phyloP scores from a whole-genome alignment of 1,140 invertebrate species.

The Leptinotarsa lineolata region DNA sequence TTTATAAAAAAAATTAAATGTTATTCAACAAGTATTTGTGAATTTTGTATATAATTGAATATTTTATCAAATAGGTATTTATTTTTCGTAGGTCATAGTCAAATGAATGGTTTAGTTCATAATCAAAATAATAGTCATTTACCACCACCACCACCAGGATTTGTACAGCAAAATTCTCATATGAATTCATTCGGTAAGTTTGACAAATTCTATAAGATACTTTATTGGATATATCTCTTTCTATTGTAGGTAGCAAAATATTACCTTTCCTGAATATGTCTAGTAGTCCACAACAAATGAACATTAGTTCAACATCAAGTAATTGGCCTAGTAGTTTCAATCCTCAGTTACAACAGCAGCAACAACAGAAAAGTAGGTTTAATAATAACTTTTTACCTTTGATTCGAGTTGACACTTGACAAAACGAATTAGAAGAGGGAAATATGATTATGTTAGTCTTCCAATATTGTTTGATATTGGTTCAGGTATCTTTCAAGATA shows the following conservation, averaged over 20 bases:
- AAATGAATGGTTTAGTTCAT: conserved; percentile 52
- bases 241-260: conserved; percentile 55
- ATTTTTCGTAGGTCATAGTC: conserved; percentile 40
- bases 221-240: conserved; percentile 28
- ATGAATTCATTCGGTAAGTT: conserved; percentile 57
- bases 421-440: no score
- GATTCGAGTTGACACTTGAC: no score
- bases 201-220: background rate
- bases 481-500: no score
- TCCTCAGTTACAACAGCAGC: conserved; percentile 40
- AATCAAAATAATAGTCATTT: conserved; percentile 47
- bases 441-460: no score
- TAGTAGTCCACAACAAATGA: conserved; percentile 54
- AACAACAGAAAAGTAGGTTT: conserved; percentile 52
- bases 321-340: conserved; percentile 54
- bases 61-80: conserved; percentile 11
- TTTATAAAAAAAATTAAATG: background rate
- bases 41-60: background rate
- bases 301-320: conserved; percentile 42
- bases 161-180: conserved; percentile 54
- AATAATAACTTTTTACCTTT: background rate
- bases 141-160: conserved; percentile 55
- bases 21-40: no score
- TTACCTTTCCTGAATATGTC: conserved; percentile 57
- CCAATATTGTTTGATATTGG: no score